phyloP scores from a whole-genome alignment of 2,888 invertebrate species.

The Lasioglossum oenotherae region DNA sequence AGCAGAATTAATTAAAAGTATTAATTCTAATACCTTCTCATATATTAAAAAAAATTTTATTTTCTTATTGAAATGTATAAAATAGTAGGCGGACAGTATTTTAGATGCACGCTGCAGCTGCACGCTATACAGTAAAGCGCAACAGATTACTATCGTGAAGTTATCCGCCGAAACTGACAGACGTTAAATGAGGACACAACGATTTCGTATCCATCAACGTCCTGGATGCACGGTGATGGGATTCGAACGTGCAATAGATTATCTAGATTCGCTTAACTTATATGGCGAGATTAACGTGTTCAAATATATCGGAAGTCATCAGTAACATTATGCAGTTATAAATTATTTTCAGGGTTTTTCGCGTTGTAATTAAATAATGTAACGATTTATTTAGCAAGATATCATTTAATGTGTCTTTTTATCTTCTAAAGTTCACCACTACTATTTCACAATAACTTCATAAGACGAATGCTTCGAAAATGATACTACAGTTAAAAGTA shows the following conservation, averaged over 20 bases:
- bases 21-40: too few relatives aligned
- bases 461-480: not conserved
- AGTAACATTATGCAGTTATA: not conserved
- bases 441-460: not conserved
- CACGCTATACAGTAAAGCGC: constrained; percentile 40
- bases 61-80: not conserved
- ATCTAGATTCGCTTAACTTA: constrained; percentile 17
- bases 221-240: constrained; percentile 4
- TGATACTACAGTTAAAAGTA: not conserved
- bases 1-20: not conserved
- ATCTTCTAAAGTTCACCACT: not conserved
- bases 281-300: not conserved
- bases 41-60: not conserved
- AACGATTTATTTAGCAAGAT: not conserved
- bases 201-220: constrained; percentile 42
- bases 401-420: not conserved
- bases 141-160: constrained; percentile 59
- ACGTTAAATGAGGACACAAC: constrained; percentile 40
- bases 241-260: constrained; percentile 12
- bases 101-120: not conserved
- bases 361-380: not conserved
- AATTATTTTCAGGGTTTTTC: not conserved
- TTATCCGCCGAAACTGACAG: constrained; percentile 53
- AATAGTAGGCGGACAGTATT: not conserved
- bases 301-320: not conserved